Base-by-base conservation (phyloP, 2,797 vertebrate species). In the Perodicticus potto region DNA sequence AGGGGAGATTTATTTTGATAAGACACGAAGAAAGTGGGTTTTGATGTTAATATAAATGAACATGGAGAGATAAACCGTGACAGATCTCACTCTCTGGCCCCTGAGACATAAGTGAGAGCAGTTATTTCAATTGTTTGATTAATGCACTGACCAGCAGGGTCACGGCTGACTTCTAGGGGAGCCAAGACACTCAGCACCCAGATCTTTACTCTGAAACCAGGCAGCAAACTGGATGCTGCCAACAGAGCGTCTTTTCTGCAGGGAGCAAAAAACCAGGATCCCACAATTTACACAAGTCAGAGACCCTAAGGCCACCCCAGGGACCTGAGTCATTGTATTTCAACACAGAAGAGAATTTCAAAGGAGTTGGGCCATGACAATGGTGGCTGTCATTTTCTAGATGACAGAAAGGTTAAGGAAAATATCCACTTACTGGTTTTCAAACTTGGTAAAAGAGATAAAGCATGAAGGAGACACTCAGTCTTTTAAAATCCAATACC, bases 151-250 rank as follows among this genome's bases (percentile, higher is more conserved):
- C 27, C 6, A 49, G 1, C 37, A 57, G 32, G 19, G 69, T 40
- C 63, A n/a, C 20, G 0, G 7, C 7, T 7, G 37, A 63, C 8
- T 19, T 17, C 4, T 3, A 17, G 14, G 34, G 37, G 25, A 43
- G 2, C 20, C 2, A 19, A 11, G 32, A 45, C 7, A 0, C 25
- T 69, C 14, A 0, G 23, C 19, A 70, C 16, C 43, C 32, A 3
- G 32, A 16, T 0, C 7, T 13, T 59, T 9, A 25, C 9, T 23
- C 37, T 22, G 53, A 90, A 83, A 55, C 13, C 4, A 2, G 23
- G 8, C 3, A 17, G 8, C 0, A 55, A 0, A 5, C n/a, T 32
- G 40, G 12, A 20, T 22, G 16, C n/a, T 59, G 5, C 59, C 8
- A 19, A 61, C 19, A 10, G 13, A 7, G 25, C 13, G 17, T 84